phyloP scores from a whole-genome alignment of 2,888 invertebrate species.

The Apotomis turbidana region DNA sequence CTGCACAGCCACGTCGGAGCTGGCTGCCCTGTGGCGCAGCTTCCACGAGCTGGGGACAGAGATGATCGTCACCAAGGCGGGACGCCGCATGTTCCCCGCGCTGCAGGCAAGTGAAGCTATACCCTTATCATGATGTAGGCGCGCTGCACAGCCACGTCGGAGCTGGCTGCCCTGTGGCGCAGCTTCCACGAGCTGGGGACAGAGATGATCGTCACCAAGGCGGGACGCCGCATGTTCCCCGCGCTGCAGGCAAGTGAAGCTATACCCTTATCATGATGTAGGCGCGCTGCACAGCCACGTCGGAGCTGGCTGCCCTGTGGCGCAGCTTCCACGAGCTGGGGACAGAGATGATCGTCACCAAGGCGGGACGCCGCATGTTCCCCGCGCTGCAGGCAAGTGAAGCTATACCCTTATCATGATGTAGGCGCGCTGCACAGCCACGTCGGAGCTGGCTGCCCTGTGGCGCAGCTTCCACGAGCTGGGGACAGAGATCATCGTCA shows the following conservation, averaged over 20 bases:
- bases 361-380: conserved; percentile 97
- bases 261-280: too few relatives aligned
- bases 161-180: conserved; percentile 97
- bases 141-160: conserved; percentile 91
- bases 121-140: conserved; percentile 51
- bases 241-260: conserved; percentile 91
- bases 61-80: conserved; percentile 99
- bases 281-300: conserved; percentile 88
- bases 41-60: conserved; percentile 98
- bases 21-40: conserved; percentile 97
- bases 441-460: conserved; percentile 94
- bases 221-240: conserved; percentile 97
- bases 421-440: conserved; percentile 87
- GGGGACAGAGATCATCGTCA: conserved; percentile 99
- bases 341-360: conserved; percentile 99
- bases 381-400: conserved; percentile 94
- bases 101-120: conserved; percentile 87
- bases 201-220: conserved; percentile 99
- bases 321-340: conserved; percentile 98
- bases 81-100: conserved; percentile 98
- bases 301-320: conserved; percentile 97
- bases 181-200: conserved; percentile 98
- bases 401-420: too few relatives aligned
- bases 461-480: conserved; percentile 98
- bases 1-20: conserved; percentile 93